Evolutionary conservation across 2,113 vertebrate genomes (phyloP).

Genomic region (Apteryx owenii): DNA sequence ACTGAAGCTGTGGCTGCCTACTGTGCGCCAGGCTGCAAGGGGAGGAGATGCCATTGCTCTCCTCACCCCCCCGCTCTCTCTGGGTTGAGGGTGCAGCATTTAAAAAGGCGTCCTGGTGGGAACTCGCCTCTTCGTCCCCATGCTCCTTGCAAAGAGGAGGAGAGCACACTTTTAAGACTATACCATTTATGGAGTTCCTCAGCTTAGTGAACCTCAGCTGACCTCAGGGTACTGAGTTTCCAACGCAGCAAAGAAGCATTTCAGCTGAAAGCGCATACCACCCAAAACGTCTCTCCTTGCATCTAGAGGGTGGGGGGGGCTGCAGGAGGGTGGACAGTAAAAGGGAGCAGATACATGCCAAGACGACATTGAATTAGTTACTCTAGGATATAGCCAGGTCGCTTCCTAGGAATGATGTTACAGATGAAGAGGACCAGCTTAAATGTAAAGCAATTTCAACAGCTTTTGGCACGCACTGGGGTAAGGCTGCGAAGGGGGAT

Average conservation of each 20-base stretch:
- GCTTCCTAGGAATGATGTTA: not conserved
- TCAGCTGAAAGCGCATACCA: not conserved
- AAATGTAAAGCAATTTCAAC: not conserved
- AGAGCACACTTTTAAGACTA: not conserved
- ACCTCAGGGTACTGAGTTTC: constrained; percentile 25
- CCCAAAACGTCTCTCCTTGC: not conserved
- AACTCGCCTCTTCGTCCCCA: fast-evolving
- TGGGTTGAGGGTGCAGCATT: not conserved
- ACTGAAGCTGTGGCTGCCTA: not conserved
- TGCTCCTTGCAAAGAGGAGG: fast-evolving
- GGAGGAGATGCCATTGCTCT: not conserved
- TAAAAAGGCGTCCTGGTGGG: not conserved
- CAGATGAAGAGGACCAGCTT: not conserved
- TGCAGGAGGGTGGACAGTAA: not conserved
- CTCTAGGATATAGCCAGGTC: not conserved
- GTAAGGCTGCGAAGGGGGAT: not conserved
- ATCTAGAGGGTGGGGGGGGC: not conserved
- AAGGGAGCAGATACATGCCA: fast-evolving
- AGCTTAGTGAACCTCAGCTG: constrained; percentile 45
- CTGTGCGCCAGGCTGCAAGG: not conserved
- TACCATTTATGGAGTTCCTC: constrained; percentile 56
- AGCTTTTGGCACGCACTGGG: not conserved
- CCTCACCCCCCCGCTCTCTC: not conserved
- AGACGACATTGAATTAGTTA: fast-evolving
- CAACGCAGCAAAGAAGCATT: not conserved